Conservation (phyloP, 2,113 vertebrate genomes). For the Harpagus bidentatus region DNA sequence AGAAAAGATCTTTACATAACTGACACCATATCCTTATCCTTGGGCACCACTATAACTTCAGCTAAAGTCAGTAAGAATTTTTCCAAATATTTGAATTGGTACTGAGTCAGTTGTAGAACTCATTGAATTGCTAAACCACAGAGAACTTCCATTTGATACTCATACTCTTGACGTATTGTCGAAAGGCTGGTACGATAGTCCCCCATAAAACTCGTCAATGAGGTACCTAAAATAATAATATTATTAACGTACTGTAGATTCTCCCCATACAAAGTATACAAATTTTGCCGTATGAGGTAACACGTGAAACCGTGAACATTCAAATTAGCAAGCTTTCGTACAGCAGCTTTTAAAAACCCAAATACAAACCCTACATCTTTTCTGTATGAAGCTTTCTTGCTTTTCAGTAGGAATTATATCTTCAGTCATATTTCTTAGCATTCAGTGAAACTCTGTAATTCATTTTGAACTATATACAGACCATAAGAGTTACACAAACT, state of each 20-base stretch:
- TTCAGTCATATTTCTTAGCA: background rate
- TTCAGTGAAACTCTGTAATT: background rate
- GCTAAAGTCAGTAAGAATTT: background rate
- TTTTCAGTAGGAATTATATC: background rate
- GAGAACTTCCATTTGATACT: background rate
- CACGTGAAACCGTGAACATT: background rate
- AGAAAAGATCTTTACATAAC: background rate
- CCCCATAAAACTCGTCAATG: background rate
- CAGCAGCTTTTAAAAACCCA: background rate
- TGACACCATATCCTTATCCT: background rate
- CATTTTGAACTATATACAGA: background rate
- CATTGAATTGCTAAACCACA: background rate
- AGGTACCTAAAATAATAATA: background rate
- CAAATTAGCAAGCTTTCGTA: background rate
- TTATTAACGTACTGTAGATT: background rate
- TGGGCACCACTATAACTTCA: background rate
- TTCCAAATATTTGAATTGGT: background rate
- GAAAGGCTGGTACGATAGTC: background rate
- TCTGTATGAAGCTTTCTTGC: background rate
- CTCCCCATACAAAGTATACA: rapidly evolving
- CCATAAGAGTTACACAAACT: background rate
- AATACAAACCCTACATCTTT: background rate
- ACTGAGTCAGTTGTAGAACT: background rate
- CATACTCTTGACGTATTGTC: background rate
- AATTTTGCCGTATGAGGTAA: background rate